Evolutionary conservation across 2,797 vertebrate species (phyloP), one percentile per base, ranked within the genome.

Genomic region (Limnodromus scolopaceus): DNA sequence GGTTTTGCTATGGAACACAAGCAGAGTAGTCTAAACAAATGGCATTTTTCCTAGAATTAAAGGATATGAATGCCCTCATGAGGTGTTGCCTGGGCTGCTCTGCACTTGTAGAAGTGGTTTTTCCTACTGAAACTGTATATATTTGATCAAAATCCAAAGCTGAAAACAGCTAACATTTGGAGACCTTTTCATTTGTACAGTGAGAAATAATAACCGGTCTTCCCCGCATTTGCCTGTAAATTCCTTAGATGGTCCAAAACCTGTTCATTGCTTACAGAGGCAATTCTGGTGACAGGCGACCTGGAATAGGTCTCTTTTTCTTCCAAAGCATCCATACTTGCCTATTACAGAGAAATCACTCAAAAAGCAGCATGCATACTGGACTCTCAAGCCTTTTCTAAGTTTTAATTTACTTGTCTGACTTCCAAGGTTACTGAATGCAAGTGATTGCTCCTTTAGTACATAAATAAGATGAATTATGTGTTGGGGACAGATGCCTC

Each of bases 321-420:
- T 93, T 89, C 75, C 53, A 49, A 23, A 79, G 19, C 48, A 75
- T 94, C 55, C 58, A 60, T 93, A 84, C 61, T 84, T 90, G 66
- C 64, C 46, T 76, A 6, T 92, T 96, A 78, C 1, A 80, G 78
- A 89, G 69, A 92, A 90, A 92, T 88, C 70, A 87, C 60, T 93
- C 57, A 69, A 87, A 87, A 79, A 64, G 7, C 22, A n/a, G 79
- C 65, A 6, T 58, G 46, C 16, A 3, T 64, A 48, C 38, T 80
- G 88, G 66, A 63, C 60, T 95, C 48, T 51, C 16, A 57, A 49
- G 77, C 80, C 87, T 92, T 84, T 79, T 89, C 90, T 86, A 66
- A 75, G 83, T 94, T 96, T 84, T 95, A 93, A 92, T 93, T 92
- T 91, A 68, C 77, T 93, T 65, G 27, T 90, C 70, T 92, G 83